A percentile compares a stretch with the other conserved stretches of the same genome.
Conservation (phyloP, 1,140 invertebrate genomes). For the Rhagoletis zephyria region DNA sequence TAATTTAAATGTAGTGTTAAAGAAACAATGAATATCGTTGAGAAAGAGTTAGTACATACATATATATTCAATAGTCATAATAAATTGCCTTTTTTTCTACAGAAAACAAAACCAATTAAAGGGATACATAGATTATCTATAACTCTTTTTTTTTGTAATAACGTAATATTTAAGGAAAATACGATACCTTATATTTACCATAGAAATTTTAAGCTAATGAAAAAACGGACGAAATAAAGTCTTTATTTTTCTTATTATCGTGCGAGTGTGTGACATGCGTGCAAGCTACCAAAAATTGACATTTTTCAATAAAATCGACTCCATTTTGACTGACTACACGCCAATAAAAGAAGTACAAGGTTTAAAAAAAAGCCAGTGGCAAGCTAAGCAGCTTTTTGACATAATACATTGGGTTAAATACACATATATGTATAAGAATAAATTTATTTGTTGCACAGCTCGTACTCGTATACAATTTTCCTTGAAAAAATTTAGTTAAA, state of each 20-base stretch:
- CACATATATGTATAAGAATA: no score
- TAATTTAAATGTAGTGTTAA: neutral
- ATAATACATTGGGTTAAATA: neutral
- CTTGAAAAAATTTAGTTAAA: neutral
- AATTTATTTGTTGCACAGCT: no score
- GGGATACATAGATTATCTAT: neutral
- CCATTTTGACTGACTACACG: neutral
- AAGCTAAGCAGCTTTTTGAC: neutral
- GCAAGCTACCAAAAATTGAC: neutral
- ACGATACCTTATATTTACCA: neutral
- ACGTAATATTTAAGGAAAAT: neutral
- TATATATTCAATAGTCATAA: neutral
- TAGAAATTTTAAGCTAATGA: neutral
- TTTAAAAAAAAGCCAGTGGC: neutral
- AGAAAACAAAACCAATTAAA: slow-evolving; percentile 41
- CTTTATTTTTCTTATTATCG: neutral
- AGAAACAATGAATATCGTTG: neutral
- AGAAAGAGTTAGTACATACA: neutral
- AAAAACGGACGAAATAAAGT: neutral
- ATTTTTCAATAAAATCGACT: neutral
- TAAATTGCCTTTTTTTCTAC: slow-evolving; percentile 48
- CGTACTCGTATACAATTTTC: no score
- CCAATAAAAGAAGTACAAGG: neutral
- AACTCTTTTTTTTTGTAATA: neutral
- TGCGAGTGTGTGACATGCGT: neutral